Conservation (phyloP, 2,888 invertebrate genomes). For the Chymomyza amoena region DNA sequence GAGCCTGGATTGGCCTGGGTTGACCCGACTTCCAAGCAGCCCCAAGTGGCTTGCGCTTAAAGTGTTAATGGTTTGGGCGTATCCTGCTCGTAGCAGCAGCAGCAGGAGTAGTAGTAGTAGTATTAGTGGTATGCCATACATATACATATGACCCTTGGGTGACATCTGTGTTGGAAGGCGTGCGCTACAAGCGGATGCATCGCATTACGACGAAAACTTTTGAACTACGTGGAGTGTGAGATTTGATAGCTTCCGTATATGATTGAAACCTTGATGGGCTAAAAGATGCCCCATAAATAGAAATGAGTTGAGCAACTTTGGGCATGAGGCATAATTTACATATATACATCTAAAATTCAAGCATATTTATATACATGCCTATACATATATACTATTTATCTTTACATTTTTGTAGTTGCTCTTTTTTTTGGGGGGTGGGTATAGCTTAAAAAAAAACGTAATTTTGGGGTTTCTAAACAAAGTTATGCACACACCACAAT, state of each 20-base stretch:
- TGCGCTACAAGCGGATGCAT: not conserved
- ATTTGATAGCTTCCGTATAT: slow-evolving; percentile 35
- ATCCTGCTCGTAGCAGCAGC: not conserved
- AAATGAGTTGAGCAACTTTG: not conserved
- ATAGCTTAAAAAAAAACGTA: no score
- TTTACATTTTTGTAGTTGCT: not conserved
- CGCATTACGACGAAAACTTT: slow-evolving; percentile 27
- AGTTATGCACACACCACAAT: not conserved
- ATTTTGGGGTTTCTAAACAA: not conserved
- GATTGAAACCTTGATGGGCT: slow-evolving; percentile 24
- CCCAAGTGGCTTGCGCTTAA: slow-evolving; percentile 53
- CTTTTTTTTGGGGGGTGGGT: not conserved
- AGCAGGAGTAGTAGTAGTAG: no score
- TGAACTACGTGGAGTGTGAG: slow-evolving; percentile 28
- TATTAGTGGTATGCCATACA: slow-evolving; percentile 18
- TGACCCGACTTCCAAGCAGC: slow-evolving; percentile 47
- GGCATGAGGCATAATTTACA: not conserved
- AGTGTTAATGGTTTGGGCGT: slow-evolving; percentile 49
- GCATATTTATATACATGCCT: no score
- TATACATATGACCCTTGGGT: slow-evolving; percentile 48
- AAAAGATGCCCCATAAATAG: not conserved
- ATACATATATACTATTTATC: not conserved
- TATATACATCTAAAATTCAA: not conserved
- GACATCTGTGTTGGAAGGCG: slow-evolving; percentile 22
- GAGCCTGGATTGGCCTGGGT: slow-evolving; percentile 18